These are phyloP conservation scores for Drosophila eohydei DNA, from an alignment of 2,888 invertebrate genomes.

Conservation along the genomic window DNA sequence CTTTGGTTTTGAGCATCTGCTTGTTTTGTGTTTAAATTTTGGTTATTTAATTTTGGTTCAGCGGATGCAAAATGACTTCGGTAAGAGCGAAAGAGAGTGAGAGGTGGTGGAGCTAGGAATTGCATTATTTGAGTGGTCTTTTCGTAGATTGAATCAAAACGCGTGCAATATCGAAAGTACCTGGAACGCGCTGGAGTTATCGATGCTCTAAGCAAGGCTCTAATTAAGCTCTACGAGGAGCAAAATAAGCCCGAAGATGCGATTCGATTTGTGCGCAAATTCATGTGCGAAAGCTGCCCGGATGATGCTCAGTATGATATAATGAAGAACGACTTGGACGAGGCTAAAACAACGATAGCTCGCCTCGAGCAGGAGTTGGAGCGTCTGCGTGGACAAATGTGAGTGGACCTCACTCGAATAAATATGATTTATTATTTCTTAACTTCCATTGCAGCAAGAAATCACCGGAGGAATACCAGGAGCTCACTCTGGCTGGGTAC, in stretches of 20 bases:
- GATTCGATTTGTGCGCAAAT: constrained; percentile 83
- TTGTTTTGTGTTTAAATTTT: constrained; percentile 54
- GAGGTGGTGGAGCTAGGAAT: no score
- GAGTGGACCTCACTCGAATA: constrained; percentile 35
- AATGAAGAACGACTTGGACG: constrained; percentile 82
- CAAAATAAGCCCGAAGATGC: constrained; percentile 85
- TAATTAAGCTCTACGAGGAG: constrained; percentile 84
- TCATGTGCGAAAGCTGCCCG: constrained; percentile 84
- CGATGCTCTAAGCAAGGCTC: constrained; percentile 83
- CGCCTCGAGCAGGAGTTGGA: constrained; percentile 82
- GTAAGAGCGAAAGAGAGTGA: constrained; percentile 56
- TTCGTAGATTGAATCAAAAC: constrained; percentile 83
- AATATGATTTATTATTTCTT: background rate
- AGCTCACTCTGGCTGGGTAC: constrained; percentile 86
- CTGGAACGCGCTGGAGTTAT: constrained; percentile 84
- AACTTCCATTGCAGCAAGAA: constrained; percentile 73
- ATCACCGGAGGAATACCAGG: constrained; percentile 83
- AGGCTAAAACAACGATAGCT: constrained; percentile 78
- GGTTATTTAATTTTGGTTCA: constrained; percentile 29
- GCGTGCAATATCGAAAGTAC: constrained; percentile 85
- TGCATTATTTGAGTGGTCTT: background rate
- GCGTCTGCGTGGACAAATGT: constrained; percentile 83
- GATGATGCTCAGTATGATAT: constrained; percentile 83
- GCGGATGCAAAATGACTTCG: constrained; percentile 77
- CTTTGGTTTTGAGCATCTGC: constrained; percentile 22